Conservation (phyloP, 2,888 invertebrate genomes). For the Sinodicranocentrus sp. region DNA sequence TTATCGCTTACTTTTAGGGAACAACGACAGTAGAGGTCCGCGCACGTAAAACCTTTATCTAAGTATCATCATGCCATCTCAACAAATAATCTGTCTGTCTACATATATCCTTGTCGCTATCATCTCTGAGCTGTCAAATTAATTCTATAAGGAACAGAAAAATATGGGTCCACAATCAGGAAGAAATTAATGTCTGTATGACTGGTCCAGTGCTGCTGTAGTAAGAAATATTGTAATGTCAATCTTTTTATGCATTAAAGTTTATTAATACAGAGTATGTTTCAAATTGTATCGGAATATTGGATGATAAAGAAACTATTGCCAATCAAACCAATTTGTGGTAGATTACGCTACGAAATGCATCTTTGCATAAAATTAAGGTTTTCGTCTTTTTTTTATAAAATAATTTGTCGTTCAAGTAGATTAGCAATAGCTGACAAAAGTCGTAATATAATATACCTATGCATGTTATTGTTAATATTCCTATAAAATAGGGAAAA, state of each 20-base stretch:
- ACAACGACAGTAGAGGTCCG: slow-evolving; percentile 66
- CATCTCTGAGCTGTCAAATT: slow-evolving; percentile 63
- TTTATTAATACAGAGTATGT: slow-evolving; percentile 53
- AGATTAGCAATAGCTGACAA: background rate
- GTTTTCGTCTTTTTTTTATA: slow-evolving; percentile 6
- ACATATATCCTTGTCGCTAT: slow-evolving; percentile 45
- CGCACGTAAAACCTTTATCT: slow-evolving; percentile 46
- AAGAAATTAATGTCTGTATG: slow-evolving; percentile 67
- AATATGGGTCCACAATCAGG: slow-evolving; percentile 66
- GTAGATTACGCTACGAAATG: too few species aligned
- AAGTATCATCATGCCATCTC: slow-evolving; percentile 63
- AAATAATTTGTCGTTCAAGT: background rate
- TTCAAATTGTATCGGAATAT: slow-evolving; percentile 10
- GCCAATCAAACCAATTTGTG: slow-evolving; percentile 14
- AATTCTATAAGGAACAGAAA: slow-evolving; percentile 46
- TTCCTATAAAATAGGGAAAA: slow-evolving; percentile 8
- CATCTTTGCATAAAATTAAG: too few species aligned
- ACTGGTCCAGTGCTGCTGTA: slow-evolving; percentile 67
- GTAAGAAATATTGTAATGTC: slow-evolving; percentile 44
- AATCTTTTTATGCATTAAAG: slow-evolving; percentile 51
- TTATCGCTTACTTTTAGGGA: slow-evolving; percentile 39
- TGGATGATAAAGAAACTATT: slow-evolving; percentile 19
- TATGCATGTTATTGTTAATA: slow-evolving; percentile 33
- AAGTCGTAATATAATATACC: slow-evolving; percentile 13
- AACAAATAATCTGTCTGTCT: slow-evolving; percentile 48